Evolutionary conservation across 2,113 vertebrate species (phyloP).

Genomic region (Ameiurus melas): DNA sequence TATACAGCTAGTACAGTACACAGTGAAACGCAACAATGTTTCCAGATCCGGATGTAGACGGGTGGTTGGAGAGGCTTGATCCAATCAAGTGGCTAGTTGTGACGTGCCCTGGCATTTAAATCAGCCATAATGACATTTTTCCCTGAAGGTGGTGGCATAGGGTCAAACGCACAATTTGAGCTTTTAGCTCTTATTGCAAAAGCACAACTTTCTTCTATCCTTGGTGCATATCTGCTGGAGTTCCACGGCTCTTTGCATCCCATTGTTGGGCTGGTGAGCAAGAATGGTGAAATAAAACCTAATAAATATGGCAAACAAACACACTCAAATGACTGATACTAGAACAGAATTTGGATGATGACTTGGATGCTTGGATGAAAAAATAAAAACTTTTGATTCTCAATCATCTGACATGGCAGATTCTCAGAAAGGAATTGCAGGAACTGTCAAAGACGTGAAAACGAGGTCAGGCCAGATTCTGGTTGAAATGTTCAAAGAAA

Average conservation of each 20-base stretch:
- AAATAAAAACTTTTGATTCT: no score
- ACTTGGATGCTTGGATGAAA: no score
- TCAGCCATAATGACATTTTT: no score
- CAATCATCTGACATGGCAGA: no score
- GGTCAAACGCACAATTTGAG: neutral
- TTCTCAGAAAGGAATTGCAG: neutral
- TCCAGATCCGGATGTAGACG: neutral
- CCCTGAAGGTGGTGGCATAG: neutral
- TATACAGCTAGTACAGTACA: no score
- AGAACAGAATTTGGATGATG: neutral
- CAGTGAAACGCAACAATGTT: no score
- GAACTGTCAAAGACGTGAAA: neutral
- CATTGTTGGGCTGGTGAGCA: neutral
- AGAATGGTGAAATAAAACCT: neutral
- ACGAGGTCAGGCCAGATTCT: neutral
- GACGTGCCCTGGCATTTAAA: neutral
- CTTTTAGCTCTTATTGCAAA: no score
- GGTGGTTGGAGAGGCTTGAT: neutral
- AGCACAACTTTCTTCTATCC: neutral
- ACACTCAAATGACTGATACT: neutral
- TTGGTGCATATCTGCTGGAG: neutral
- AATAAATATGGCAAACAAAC: neutral
- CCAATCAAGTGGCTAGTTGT: neutral
- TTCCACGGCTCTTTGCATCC: neutral
- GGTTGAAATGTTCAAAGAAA: neutral